These are phyloP conservation scores for Cremastinae sp. DNA, from an alignment of 2,888 invertebrate genomes.

Conservation along the genomic window DNA sequence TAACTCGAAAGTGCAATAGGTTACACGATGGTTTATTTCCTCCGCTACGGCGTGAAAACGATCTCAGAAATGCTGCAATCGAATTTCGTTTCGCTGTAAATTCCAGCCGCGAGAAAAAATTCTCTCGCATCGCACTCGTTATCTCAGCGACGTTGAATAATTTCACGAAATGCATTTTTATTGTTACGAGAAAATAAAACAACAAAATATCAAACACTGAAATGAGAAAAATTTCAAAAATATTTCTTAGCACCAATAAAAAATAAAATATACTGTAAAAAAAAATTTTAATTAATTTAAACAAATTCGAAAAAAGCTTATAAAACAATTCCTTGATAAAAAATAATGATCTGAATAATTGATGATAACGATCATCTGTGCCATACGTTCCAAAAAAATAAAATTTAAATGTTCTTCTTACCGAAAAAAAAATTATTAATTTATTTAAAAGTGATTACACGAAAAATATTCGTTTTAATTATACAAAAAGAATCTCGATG, in stretches of 20 bases:
- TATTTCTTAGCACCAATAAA: neutral
- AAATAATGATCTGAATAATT: too few species aligned
- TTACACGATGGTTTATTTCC: conserved; percentile 37
- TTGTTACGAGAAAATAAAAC: conserved; percentile 24
- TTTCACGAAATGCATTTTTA: neutral
- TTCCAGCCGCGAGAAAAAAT: neutral
- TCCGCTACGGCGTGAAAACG: conserved; percentile 39
- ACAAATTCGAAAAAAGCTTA: too few species aligned
- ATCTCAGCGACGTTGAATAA: neutral
- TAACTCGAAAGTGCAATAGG: conserved; percentile 56
- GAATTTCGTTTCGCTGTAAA: conserved; percentile 16
- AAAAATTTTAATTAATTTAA: too few species aligned
- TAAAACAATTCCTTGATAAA: too few species aligned
- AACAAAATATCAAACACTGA: neutral
- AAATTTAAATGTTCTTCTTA: too few species aligned
- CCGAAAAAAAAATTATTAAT: too few species aligned
- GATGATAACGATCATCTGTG: too few species aligned
- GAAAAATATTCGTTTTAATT: too few species aligned
- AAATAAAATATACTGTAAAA: neutral
- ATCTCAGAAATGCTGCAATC: conserved; percentile 29
- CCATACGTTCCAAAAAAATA: too few species aligned
- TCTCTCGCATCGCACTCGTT: neutral
- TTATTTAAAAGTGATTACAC: too few species aligned
- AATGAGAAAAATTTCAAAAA: neutral
- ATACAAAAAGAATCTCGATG: too few species aligned